phyloP scores from a whole-genome alignment of 2,113 vertebrate genomes.

The Sinocyclocheilus rhinocerous region DNA sequence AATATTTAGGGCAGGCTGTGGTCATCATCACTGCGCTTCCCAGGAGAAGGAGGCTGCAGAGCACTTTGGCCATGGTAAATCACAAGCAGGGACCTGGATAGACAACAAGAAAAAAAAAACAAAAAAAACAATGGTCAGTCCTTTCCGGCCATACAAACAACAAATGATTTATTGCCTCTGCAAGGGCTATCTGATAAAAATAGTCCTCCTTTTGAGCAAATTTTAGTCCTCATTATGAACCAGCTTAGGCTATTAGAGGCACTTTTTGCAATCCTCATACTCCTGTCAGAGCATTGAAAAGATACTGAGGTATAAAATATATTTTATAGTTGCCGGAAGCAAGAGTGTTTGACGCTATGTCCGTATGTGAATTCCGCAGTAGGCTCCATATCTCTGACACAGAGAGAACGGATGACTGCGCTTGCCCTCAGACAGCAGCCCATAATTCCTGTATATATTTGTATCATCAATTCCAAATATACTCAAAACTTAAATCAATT shows the following conservation, averaged over 20 bases:
- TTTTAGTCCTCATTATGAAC: background rate
- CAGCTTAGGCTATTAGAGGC: background rate
- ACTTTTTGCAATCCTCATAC: background rate
- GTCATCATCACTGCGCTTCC: constrained; percentile 85
- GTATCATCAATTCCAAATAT: constrained; percentile 69
- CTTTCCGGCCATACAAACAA: background rate
- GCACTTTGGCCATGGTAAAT: constrained; percentile 97
- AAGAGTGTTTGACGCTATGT: background rate
- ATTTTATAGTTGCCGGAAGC: background rate
- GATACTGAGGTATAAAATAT: constrained; percentile 2
- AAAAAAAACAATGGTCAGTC: constrained; percentile 36
- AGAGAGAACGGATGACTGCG: constrained; percentile 59
- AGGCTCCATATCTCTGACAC: constrained; percentile 51
- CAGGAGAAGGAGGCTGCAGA: constrained; percentile 91
- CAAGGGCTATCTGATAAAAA: background rate
- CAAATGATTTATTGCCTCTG: background rate
- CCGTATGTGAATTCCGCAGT: background rate
- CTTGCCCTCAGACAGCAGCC: constrained; percentile 58
- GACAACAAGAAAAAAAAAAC: constrained; percentile 41
- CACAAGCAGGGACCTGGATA: constrained; percentile 77
- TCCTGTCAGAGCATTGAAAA: background rate
- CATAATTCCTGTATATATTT: constrained; percentile 68
- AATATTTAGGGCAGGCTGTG: constrained; percentile 96
- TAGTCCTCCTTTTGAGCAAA: background rate
- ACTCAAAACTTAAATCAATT: constrained; percentile 68